phyloP scores from a whole-genome alignment of 2,797 vertebrate genomes.

The Xiphorhynchus erythropygius region DNA sequence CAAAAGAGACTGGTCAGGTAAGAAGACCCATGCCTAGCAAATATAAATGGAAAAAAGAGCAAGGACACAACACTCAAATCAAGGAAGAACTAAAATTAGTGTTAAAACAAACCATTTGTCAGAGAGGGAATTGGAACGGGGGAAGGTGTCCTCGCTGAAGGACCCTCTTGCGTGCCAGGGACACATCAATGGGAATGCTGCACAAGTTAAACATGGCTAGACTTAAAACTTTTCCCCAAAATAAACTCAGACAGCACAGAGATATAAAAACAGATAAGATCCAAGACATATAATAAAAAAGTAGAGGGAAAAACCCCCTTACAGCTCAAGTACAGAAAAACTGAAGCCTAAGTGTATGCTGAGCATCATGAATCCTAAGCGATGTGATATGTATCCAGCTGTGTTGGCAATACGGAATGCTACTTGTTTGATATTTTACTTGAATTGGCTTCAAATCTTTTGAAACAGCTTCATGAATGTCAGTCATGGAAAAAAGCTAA shows the following conservation, averaged over 20 bases:
- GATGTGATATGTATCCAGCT: slow-evolving; percentile 9
- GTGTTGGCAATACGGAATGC: slow-evolving; percentile 29
- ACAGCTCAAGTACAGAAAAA: background rate
- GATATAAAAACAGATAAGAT: background rate
- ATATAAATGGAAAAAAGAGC: background rate
- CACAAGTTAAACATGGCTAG: background rate
- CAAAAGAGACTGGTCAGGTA: background rate
- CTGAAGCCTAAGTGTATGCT: background rate
- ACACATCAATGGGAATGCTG: background rate
- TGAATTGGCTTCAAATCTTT: background rate
- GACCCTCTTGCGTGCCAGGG: background rate
- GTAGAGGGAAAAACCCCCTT: background rate
- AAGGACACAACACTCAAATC: background rate
- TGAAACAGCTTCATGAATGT: slow-evolving; percentile 41
- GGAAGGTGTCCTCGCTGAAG: background rate
- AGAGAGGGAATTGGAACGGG: background rate
- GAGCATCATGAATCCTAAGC: background rate
- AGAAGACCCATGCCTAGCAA: background rate
- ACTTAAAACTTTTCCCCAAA: background rate
- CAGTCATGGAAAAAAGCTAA: slow-evolving; percentile 34
- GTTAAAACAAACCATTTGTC: background rate
- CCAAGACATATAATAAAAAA: background rate
- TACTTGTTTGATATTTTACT: slow-evolving; percentile 48
- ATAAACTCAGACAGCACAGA: background rate
- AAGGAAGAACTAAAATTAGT: background rate